These are phyloP conservation scores for Otocyon megalotis DNA, from an alignment of 2,113 vertebrate genomes.

Conservation along the genomic window DNA sequence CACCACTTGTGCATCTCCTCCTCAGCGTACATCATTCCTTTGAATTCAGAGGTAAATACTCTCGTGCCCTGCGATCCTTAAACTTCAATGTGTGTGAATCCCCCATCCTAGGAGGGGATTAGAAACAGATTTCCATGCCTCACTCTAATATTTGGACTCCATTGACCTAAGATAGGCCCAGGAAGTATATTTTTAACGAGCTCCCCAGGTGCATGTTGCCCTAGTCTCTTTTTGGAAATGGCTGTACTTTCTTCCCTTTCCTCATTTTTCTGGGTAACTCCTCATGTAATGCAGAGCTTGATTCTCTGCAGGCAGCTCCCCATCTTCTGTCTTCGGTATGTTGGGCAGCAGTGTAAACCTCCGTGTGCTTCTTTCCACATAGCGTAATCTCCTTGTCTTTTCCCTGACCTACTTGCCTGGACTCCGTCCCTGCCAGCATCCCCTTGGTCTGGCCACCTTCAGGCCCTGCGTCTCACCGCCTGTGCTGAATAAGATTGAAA, in stretches of 20 bases:
- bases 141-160: neutral
- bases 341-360: neutral
- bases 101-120: neutral
- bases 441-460: slow-evolving; percentile 63
- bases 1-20: neutral
- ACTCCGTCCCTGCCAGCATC: slow-evolving; percentile 47
- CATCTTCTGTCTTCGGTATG: neutral
- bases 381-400: neutral
- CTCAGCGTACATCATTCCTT: neutral
- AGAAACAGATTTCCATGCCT: neutral
- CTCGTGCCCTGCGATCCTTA: neutral
- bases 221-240: slow-evolving; percentile 58
- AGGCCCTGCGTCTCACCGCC: neutral
- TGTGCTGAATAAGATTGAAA: slow-evolving; percentile 63
- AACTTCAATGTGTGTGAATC: neutral
- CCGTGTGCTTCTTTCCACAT: neutral
- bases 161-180: neutral
- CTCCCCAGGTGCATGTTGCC: slow-evolving; percentile 27
- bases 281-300: neutral
- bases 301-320: neutral
- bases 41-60: neutral
- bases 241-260: neutral
- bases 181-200: slow-evolving; percentile 63
- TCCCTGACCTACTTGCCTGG: slow-evolving; percentile 68
- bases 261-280: slow-evolving; percentile 27